Conservation (phyloP, 2,113 vertebrate species). For the Pogonocichla stellata region DNA sequence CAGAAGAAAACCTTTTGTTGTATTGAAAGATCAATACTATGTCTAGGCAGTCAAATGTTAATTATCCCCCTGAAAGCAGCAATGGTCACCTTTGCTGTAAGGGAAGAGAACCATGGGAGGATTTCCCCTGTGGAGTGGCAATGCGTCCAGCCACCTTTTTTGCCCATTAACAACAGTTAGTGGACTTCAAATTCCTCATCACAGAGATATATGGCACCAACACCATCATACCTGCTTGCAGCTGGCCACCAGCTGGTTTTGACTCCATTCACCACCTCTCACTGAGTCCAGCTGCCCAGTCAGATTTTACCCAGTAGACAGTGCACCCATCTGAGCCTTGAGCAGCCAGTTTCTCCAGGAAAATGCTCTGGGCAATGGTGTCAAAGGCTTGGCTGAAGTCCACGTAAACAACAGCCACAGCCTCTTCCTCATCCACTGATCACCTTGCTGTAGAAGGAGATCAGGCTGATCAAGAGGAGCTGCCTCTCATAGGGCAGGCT, state of each 20-base stretch:
- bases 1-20: neutral
- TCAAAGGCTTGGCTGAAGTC: neutral
- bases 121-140: neutral
- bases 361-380: neutral
- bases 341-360: neutral
- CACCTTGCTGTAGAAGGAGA: neutral
- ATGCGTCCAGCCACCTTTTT: neutral
- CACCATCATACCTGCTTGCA: neutral
- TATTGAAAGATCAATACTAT: neutral
- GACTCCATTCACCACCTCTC: neutral
- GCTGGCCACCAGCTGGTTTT: neutral
- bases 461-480: neutral
- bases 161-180: neutral
- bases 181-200: neutral
- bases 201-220: neutral
- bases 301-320: neutral
- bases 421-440: neutral
- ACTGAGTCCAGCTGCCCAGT: neutral
- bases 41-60: constrained; percentile 1
- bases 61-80: neutral
- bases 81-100: neutral
- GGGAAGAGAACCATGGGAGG: neutral
- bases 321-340: neutral
- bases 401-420: neutral
- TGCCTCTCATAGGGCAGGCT: neutral